phyloP scores from a whole-genome alignment of 2,797 vertebrate species.

The Petrocephalus schoutedeni region DNA sequence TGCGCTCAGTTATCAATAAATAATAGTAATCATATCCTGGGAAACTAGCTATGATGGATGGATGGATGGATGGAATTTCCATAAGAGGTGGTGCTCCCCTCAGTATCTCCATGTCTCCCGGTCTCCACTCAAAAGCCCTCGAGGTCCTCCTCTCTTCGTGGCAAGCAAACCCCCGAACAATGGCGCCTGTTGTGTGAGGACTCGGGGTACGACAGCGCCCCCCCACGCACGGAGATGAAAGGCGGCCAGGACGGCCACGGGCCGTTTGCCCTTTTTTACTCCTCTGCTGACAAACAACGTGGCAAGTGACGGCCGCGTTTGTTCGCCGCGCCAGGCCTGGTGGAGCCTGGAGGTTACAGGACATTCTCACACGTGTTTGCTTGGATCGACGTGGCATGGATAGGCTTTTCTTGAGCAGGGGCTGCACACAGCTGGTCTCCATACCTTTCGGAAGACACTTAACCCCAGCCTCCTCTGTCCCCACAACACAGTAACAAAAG shows the following conservation, averaged over 20 bases:
- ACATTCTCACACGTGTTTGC: conserved; percentile 68
- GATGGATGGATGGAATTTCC: conserved; percentile 12
- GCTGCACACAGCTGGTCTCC: conserved; percentile 57
- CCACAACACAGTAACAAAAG: conserved; percentile 38
- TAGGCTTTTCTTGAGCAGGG: conserved; percentile 66
- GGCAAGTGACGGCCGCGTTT: conserved; percentile 50
- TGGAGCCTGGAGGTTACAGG: conserved; percentile 58
- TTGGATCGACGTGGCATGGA: conserved; percentile 55
- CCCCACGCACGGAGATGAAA: conserved; percentile 51
- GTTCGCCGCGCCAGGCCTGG: conserved; percentile 52
- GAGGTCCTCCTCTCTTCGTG: conserved; percentile 50
- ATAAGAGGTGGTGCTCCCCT: conserved; percentile 28
- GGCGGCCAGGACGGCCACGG: conserved; percentile 17
- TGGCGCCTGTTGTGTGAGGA: conserved; percentile 45
- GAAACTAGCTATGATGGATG: neutral
- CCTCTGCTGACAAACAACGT: conserved; percentile 56
- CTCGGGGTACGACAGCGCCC: conserved; percentile 33
- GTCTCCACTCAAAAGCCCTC: conserved; percentile 43
- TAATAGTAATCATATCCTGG: neutral
- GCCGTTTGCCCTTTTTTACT: conserved; percentile 24
- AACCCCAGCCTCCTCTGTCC: conserved; percentile 31
- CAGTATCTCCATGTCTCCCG: neutral
- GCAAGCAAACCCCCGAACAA: conserved; percentile 56
- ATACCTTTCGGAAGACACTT: conserved; percentile 60
- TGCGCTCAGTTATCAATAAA: neutral